These are phyloP conservation scores for Pseudococcus viburni DNA, from an alignment of 2,888 invertebrate genomes.

Conservation along the genomic window DNA sequence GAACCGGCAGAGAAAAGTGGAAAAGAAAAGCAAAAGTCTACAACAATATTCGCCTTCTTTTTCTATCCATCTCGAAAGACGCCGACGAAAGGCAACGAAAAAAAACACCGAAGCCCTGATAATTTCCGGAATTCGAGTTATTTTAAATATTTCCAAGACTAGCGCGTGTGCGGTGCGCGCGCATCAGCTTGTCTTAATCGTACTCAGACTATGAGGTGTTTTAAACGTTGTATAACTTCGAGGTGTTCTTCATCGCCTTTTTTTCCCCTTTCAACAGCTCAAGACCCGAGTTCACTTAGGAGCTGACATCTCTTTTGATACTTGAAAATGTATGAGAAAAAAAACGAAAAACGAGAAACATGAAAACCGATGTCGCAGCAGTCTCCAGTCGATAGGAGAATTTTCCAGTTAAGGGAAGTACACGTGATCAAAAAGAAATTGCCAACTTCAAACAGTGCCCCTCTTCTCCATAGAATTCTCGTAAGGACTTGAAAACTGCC, in stretches of 20 bases:
- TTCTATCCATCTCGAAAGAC: neutral
- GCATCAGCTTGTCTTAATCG: neutral
- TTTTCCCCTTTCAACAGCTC: neutral
- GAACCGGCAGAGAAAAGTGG: neutral
- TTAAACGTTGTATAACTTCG: neutral
- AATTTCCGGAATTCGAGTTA: conserved; percentile 33
- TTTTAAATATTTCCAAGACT: neutral
- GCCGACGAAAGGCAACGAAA: neutral
- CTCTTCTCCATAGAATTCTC: too few species aligned
- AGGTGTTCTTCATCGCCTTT: neutral
- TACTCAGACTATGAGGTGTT: neutral
- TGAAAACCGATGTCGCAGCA: neutral
- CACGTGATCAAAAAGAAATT: too few species aligned
- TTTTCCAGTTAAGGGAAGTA: neutral
- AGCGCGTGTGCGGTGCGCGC: too few species aligned
- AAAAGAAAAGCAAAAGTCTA: neutral
- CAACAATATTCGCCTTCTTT: neutral
- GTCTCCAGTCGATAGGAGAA: neutral
- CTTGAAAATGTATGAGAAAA: neutral
- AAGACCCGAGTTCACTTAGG: neutral
- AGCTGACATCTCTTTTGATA: neutral
- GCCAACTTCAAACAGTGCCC: too few species aligned
- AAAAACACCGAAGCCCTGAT: neutral
- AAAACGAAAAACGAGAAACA: neutral
- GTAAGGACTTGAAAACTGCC: too few species aligned